Evolutionary conservation across 2,888 invertebrate genomes (phyloP), one percentile per base, ranked within the genome.

Genomic region (Luffia ferchaultella): DNA sequence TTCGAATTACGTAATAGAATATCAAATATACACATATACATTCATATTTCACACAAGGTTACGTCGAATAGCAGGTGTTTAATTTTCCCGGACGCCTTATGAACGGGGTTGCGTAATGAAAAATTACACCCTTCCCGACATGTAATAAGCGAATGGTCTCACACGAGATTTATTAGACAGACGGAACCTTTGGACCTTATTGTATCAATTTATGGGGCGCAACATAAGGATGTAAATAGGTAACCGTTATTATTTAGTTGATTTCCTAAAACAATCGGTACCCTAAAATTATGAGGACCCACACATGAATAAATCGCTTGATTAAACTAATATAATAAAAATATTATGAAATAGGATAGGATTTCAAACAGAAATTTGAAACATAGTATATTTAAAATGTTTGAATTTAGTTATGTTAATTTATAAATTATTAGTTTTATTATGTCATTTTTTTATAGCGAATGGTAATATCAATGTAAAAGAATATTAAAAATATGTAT

Each of bases 71-170:
- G 52, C 57, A 59, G 61, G 58, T 60, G 56, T 46, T 57, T 58
- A 58, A 63, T 63, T 64, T 61, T 52, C 58, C 54, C 44, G 45
- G 18, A 40, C n/a, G 45, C 15, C 48, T 52, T 48, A 55, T 20
- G 46, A 49, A 50, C 43, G 20, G 50, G 53, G 51, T 52, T 59
- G 51, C 56, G 58, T 67, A 67, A 67, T 68, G 64, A 70, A 69
- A 69, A 68, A 67, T 68, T 66, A 68, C 67, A 18, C 53, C 58
- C 58, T 60, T 61, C 53, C 59, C 57, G 52, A 59, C 55, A 57
- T 60, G 61, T 64, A 60, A 62, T 63, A 60, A 62, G 59, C 50
- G 30, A 30, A 30, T 30, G 30, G 30, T 30, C 30, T 30, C 30
- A 12, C 30, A 30, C 30, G 30, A 30, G 30, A 30, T 30, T 30